Conservation (phyloP, 2,797 vertebrate genomes). For the Tauraco hartlaubi region DNA sequence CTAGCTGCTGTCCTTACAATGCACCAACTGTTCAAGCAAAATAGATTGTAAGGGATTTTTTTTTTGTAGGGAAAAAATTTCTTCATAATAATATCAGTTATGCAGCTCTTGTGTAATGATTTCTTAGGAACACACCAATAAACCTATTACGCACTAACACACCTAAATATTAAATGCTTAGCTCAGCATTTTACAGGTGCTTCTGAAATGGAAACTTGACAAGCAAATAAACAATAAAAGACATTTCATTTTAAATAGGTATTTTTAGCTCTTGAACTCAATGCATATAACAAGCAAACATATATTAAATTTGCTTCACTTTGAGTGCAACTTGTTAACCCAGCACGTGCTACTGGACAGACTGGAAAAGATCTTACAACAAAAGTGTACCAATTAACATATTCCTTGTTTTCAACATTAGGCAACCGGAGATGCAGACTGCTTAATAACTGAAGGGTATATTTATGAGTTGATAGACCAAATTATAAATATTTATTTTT, state of each 20-base stretch:
- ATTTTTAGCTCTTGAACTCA: not conserved
- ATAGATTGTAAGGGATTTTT: not conserved
- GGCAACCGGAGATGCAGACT: not conserved
- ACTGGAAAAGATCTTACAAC: not conserved
- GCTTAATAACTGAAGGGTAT: not conserved
- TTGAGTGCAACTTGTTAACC: not conserved
- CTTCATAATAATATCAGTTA: not conserved
- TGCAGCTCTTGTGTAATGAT: not conserved
- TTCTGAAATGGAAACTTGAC: not conserved
- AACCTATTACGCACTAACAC: not conserved
- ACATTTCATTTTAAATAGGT: not conserved
- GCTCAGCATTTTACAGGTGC: not conserved
- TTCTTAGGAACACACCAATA: not conserved
- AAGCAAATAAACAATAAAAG: not conserved
- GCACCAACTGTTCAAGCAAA: constrained; percentile 11
- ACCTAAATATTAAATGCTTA: not conserved
- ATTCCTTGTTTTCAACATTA: not conserved
- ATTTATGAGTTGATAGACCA: not conserved
- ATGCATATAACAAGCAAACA: not conserved
- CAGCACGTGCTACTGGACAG: not conserved
- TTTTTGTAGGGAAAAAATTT: not conserved
- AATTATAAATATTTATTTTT: not conserved
- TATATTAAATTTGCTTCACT: not conserved
- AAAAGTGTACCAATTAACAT: not conserved
- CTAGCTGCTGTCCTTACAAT: constrained; percentile 38